Base-by-base conservation (phyloP, 1,140 invertebrate genomes). In the Trichoplusia ni region DNA sequence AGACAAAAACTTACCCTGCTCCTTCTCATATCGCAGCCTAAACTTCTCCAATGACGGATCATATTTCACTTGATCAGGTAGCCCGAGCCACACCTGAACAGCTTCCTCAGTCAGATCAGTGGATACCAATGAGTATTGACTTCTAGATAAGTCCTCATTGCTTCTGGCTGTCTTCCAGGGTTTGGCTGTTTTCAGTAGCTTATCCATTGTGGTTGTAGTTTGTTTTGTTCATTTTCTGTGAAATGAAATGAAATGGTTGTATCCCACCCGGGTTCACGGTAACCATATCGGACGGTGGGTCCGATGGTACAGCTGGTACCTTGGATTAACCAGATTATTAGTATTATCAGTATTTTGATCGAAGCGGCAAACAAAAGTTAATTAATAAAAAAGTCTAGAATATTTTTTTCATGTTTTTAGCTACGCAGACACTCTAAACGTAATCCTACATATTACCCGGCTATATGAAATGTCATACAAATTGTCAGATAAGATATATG, bases 11-110 rank as follows among this genome's bases (percentile, higher is more conserved):
- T 66, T 60, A 80, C 90, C 90, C 16, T 92, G 49, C 7, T 49
- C 69, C 67, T 91, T 92, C 67, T 94, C 92, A 73, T 92, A 92
- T 66, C 92, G 90, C 61, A 86, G 84, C 38, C 90, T 90, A 71
- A 93, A 92, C 51, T 87, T 84, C 23, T 91, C 92, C 54, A 93
- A 76, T 51, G 91, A 92, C 11, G 93, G 92, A 79, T 93, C 93
- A 56, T 92, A 80, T 35, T 92, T 92, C 61, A 94, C 92, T 23
- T 91, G 90, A 37, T 93, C 92, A 7, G 93, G 93, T 31, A 94
- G 77, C 19, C 85, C 84, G 44, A 90, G 84, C 93, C 93, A 94
- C 44, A 92, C 86, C 61, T 91, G 90, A 42, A 94, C 74, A 16
- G 92, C 89, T 46, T 93, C 92, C 51, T 92, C 88, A 13, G 92